These are phyloP conservation scores for Girardia tigrina DNA, from an alignment of 2,888 invertebrate genomes.

Conservation along the genomic window DNA sequence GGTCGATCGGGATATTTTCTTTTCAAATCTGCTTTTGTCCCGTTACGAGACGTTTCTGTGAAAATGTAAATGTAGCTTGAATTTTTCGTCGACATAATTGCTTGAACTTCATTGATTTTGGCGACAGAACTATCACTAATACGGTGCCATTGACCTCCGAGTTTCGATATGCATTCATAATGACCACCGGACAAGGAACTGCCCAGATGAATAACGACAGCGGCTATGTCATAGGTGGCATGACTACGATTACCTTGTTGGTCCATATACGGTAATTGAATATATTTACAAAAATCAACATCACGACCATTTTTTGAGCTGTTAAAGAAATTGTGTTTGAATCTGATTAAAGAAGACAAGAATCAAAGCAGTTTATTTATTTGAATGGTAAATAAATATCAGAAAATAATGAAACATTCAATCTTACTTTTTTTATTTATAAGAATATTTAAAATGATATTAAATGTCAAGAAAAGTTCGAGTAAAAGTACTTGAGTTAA, in stretches of 20 bases:
- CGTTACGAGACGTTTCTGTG: neutral
- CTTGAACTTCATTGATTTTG: constrained; percentile 1
- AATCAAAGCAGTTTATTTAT: too few relatives aligned
- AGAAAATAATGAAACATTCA: too few relatives aligned
- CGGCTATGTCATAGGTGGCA: neutral
- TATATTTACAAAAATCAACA: constrained; percentile 18
- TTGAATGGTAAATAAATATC: too few relatives aligned
- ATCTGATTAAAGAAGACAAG: too few relatives aligned
- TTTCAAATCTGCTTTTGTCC: neutral
- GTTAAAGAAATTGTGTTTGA: neutral
- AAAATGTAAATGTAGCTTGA: neutral
- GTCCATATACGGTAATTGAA: neutral
- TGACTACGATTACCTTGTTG: neutral
- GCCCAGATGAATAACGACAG: neutral
- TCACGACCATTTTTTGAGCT: constrained; percentile 12
- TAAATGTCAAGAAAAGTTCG: too few relatives aligned
- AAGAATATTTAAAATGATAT: too few relatives aligned
- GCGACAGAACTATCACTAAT: neutral
- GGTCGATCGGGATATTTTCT: neutral
- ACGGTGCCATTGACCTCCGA: neutral
- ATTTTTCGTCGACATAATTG: constrained; percentile 1
- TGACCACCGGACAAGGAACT: neutral
- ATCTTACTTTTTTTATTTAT: too few relatives aligned
- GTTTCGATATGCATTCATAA: constrained; percentile 17
- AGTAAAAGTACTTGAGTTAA: too few relatives aligned